phyloP scores from a whole-genome alignment of 2,797 vertebrate genomes.

The Enteromius viviparus region DNA sequence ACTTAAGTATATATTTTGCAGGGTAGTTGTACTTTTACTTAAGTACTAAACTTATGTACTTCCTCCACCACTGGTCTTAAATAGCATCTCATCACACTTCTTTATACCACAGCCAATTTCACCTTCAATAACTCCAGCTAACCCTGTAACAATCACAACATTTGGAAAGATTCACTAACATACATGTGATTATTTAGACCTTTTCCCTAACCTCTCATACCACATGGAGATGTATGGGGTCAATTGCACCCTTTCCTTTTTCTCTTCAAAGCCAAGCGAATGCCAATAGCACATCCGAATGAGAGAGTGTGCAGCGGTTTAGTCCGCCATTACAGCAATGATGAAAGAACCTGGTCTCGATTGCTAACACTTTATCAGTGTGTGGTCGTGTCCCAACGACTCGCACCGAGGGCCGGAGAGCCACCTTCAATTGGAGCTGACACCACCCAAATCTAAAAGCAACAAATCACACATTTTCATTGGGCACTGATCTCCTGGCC shows the following conservation, averaged over 20 bases:
- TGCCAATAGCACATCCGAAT: slow-evolving; percentile 22
- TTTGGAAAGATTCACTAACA: not conserved
- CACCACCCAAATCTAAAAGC: slow-evolving; percentile 83
- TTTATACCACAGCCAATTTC: not conserved
- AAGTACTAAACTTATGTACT: too few species aligned
- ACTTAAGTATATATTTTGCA: too few species aligned
- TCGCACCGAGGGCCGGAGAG: slow-evolving; percentile 69
- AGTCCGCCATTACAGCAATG: slow-evolving; percentile 66
- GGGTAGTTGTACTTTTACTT: too few species aligned
- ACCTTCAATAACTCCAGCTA: not conserved
- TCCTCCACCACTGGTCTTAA: too few species aligned
- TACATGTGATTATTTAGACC: not conserved
- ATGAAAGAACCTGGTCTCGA: slow-evolving; percentile 72
- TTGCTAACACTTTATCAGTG: slow-evolving; percentile 82
- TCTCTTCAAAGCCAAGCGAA: not conserved
- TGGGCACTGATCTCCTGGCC: slow-evolving; percentile 75
- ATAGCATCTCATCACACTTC: not conserved
- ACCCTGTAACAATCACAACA: not conserved
- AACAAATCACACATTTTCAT: slow-evolving; percentile 84
- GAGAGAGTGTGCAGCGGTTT: slow-evolving; percentile 49
- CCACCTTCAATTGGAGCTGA: slow-evolving; percentile 81
- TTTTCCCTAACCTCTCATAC: not conserved
- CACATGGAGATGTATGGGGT: slow-evolving; percentile 10
- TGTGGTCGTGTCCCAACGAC: slow-evolving; percentile 77
- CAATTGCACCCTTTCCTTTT: slow-evolving; percentile 26